These are phyloP conservation scores for Regulus satrapa DNA, from an alignment of 2,113 vertebrate genomes.

Conservation along the genomic window DNA sequence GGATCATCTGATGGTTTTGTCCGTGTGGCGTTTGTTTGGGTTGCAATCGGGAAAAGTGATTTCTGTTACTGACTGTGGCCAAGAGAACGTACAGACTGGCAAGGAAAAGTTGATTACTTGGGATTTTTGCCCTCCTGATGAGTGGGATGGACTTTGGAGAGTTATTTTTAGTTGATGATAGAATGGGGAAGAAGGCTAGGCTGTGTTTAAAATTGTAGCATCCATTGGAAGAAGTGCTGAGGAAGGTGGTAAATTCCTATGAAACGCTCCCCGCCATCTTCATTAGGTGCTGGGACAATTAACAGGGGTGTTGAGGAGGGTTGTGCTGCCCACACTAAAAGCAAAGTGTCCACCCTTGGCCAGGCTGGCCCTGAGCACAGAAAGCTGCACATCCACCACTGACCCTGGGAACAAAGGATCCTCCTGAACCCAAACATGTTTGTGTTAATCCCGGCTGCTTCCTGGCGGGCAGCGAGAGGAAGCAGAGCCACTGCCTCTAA, in stretches of 20 bases:
- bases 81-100: background rate
- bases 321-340: background rate
- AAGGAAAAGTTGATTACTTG: background rate
- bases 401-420: conserved; percentile 59
- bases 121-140: background rate
- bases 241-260: background rate
- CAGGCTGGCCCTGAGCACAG: conserved; percentile 24
- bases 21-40: background rate
- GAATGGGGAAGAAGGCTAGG: background rate
- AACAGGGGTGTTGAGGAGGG: background rate
- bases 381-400: background rate
- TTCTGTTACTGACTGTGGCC: background rate
- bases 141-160: background rate
- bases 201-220: background rate
- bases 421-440: conserved; percentile 56
- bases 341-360: background rate
- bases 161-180: background rate
- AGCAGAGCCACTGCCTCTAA: conserved; percentile 10
- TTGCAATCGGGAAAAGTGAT: background rate
- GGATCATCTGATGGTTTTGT: conserved; percentile 5
- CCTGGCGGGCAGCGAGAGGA: conserved; percentile 36
- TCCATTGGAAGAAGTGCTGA: background rate
- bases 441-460: conserved; percentile 46
- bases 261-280: background rate
- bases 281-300: background rate